Percentiles rank a stretch among this genome's conserved stretches.
Conservation (phyloP, 2,888 invertebrate species). For the Antheraea assamensis region DNA sequence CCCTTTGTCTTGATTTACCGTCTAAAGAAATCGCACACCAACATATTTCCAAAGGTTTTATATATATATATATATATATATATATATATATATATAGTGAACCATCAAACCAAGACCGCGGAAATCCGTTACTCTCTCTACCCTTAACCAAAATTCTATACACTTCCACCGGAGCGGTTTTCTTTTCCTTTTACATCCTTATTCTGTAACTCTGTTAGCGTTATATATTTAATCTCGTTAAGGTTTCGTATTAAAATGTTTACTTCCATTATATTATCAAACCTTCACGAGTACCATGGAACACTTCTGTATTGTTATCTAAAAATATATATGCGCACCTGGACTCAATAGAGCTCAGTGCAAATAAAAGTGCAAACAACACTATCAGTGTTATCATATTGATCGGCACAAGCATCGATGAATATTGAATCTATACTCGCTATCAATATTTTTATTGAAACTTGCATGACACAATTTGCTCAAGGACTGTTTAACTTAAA, state of each 20-base stretch:
- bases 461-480: conserved; percentile 52
- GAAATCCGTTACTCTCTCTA: neutral
- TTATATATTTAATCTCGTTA: neutral
- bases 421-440: conserved; percentile 53
- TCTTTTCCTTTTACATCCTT: neutral
- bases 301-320: neutral
- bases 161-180: neutral
- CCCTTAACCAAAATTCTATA: neutral
- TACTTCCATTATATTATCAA: neutral
- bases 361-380: neutral
- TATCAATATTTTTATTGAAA: conserved; percentile 59
- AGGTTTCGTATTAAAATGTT: neutral
- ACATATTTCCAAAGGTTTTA: neutral
- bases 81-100: neutral
- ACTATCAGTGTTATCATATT: conserved; percentile 15
- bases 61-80: neutral
- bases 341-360: neutral
- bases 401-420: conserved; percentile 45
- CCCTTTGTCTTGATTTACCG: neutral
- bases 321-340: conserved; percentile 11
- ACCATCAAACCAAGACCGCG: neutral
- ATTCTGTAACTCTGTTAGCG: neutral
- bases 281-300: neutral
- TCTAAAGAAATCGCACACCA: neutral
- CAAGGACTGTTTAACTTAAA: conserved; percentile 64